These are phyloP conservation scores for Hucho hucho DNA, from an alignment of 2,113 vertebrate genomes.

Conservation along the genomic window DNA sequence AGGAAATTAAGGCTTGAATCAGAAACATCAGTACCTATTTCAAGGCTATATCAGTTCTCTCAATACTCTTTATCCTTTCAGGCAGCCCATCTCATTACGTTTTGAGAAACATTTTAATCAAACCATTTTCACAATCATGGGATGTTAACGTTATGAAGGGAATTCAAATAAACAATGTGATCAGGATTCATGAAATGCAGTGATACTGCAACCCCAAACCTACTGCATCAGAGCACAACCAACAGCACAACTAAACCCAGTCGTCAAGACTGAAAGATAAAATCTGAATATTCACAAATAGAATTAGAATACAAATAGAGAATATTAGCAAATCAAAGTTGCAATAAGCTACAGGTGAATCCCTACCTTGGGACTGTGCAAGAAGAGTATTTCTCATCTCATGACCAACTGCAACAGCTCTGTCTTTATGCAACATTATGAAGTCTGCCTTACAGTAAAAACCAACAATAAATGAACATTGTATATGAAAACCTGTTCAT, in stretches of 20 bases:
- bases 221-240: neutral
- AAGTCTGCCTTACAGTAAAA: too few relatives aligned
- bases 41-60: too few relatives aligned
- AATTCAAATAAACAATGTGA: neutral
- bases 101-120: neutral
- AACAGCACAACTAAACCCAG: neutral
- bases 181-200: neutral
- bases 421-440: neutral
- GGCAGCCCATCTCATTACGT: too few relatives aligned
- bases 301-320: neutral
- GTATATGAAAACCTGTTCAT: too few relatives aligned
- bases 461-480: too few relatives aligned
- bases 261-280: neutral
- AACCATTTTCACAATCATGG: neutral
- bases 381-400: neutral
- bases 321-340: neutral
- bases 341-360: conserved; percentile 2
- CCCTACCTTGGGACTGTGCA: neutral
- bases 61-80: too few relatives aligned
- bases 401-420: neutral
- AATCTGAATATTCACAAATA: neutral
- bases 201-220: neutral
- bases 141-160: neutral
- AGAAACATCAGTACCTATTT: too few relatives aligned
- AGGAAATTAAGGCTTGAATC: too few relatives aligned